Percentiles rank a stretch among this genome's conserved stretches.
Evolutionary conservation across 2,113 vertebrate species (phyloP).

Genomic region (Symphodus melops): DNA sequence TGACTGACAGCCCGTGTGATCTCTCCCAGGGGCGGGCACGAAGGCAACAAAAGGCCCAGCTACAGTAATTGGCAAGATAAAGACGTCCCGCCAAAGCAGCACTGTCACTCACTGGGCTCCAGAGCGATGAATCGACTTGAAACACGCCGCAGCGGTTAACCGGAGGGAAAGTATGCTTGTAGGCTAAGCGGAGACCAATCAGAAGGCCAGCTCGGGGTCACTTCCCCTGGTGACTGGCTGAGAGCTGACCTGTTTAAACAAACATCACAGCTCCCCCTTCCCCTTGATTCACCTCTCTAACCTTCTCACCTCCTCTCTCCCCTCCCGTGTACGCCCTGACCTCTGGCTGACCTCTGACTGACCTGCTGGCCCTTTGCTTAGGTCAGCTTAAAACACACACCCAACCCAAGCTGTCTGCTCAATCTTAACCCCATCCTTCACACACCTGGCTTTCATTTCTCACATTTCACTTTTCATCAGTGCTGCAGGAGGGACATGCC

Average conservation of each 20-base stretch:
- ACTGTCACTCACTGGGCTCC: constrained; percentile 74
- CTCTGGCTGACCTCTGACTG: constrained; percentile 66
- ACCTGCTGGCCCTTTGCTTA: constrained; percentile 66
- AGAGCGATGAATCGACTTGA: constrained; percentile 68
- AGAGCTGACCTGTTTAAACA: constrained; percentile 77
- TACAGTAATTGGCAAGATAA: constrained; percentile 80
- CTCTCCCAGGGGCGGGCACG: constrained; percentile 76
- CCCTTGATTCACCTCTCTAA: constrained; percentile 56
- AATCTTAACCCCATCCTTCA: constrained; percentile 44
- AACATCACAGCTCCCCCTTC: constrained; percentile 43
- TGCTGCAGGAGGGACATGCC: constrained; percentile 16
- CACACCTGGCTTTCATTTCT: constrained; percentile 80
- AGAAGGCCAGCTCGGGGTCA: constrained; percentile 46
- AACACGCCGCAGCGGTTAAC: constrained; percentile 70
- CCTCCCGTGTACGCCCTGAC: constrained; percentile 54
- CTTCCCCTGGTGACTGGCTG: constrained; percentile 66
- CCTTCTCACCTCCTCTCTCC: constrained; percentile 68
- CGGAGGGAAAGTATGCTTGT: constrained; percentile 61
- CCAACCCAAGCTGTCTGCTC: constrained; percentile 38
- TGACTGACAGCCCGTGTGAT: constrained; percentile 82
- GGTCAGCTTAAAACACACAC: constrained; percentile 46
- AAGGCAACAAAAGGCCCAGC: constrained; percentile 74
- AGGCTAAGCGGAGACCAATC: constrained; percentile 63
- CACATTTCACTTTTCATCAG: constrained; percentile 75
- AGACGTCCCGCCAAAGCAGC: constrained; percentile 71